Base-by-base conservation (phyloP, 2,888 invertebrate species). In the Megaustenia siamemsis region DNA sequence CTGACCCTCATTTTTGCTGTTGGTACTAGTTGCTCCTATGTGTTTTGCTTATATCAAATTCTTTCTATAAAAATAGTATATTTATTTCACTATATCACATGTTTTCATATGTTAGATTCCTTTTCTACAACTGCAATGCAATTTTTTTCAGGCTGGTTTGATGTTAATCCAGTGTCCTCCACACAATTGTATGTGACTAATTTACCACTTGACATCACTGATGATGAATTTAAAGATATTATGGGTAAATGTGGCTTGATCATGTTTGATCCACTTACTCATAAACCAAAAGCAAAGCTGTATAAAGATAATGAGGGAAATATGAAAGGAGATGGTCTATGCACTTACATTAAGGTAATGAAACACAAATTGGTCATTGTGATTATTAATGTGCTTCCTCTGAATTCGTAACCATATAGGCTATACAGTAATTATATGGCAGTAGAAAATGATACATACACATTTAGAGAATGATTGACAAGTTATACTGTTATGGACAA, bases 161-260 rank as follows among this genome's bases (percentile, higher is more conserved):
- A 99, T 88, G 95, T 97, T 49, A 96, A 97, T 87, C 97, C 98
- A 85, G 96, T 96, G 40, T 96, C 96, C 91, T 99, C 98, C 93
- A 98, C 98, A 2, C 98, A 98, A 94, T 98, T 99, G 0, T 99
- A 99, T 95, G 98, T 99, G 5, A 96, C 97, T 40, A 97, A 98
- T 93, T 95, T 99, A 89, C 99, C 99, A 0, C 92, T 95, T 83
- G 97, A 98, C 90, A 96, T 97, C 84, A 97, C 97, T 0, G 96
- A 98, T 92, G 94, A 95, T 35, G 97, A 98, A 88, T 97, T 98
- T 94, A 96, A 97, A 71, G 97, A 97, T 92, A 94, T 99, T 60
- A 99, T 99, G 97, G 96, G 96, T 90, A 99, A 99, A 94, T 99
- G 97, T 95, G 99, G 99, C 6, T 95, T 99, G 87, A 96, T 99